Evolutionary conservation across 1,140 invertebrate species (phyloP).

Genomic region (Rhyacophila brunnea): DNA sequence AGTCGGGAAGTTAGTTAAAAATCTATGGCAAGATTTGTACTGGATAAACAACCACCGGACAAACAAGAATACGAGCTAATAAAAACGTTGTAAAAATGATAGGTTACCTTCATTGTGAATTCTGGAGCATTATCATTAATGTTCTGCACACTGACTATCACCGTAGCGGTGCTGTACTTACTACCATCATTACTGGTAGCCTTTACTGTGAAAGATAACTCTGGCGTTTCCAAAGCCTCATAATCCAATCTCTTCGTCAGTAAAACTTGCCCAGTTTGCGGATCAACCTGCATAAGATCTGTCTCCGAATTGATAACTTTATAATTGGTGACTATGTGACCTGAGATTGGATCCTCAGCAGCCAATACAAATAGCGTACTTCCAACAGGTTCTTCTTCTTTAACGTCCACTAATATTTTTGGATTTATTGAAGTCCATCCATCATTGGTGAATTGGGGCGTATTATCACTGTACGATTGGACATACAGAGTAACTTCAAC

Average conservation of each 20-base stretch:
- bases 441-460: slow-evolving; percentile 71
- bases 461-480: slow-evolving; percentile 75
- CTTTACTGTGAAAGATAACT: slow-evolving; percentile 69
- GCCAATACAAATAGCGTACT: slow-evolving; percentile 71
- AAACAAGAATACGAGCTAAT: no score
- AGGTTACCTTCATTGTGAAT: slow-evolving; percentile 63
- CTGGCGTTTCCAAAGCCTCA: slow-evolving; percentile 64
- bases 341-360: slow-evolving; percentile 71
- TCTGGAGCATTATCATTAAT: slow-evolving; percentile 78
- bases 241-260: slow-evolving; percentile 73
- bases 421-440: slow-evolving; percentile 68
- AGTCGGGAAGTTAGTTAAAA: no score
- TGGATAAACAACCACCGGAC: no score
- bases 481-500: slow-evolving; percentile 77
- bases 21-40: no score
- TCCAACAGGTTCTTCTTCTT: slow-evolving; percentile 77
- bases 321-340: slow-evolving; percentile 62
- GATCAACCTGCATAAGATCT: slow-evolving; percentile 59
- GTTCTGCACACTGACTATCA: slow-evolving; percentile 70
- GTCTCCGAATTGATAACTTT: slow-evolving; percentile 55
- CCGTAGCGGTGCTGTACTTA: slow-evolving; percentile 65
- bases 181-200: slow-evolving; percentile 69
- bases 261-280: slow-evolving; percentile 68
- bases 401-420: slow-evolving; percentile 64
- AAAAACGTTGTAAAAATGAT: background rate